Percentiles rank a stretch among this genome's conserved stretches.
These are phyloP conservation scores for Oreochromis aureus DNA, from an alignment of 2,113 vertebrate genomes.

Conservation along the genomic window DNA sequence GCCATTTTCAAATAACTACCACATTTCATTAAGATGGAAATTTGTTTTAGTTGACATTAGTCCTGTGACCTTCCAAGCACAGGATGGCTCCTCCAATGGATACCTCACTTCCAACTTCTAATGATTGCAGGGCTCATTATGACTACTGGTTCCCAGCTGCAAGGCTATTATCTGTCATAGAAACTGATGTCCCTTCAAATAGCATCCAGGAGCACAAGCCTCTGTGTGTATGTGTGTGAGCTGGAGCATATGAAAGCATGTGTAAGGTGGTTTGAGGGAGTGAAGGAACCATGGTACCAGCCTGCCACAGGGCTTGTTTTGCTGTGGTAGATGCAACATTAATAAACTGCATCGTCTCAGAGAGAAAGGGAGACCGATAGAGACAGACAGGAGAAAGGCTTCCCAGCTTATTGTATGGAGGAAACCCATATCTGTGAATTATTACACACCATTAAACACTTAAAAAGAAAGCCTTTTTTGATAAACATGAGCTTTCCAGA, in stretches of 20 bases:
- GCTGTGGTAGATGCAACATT: not conserved
- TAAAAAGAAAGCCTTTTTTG: not conserved
- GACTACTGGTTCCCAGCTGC: conserved; percentile 30
- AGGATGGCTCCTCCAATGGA: not conserved
- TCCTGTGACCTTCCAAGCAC: conserved; percentile 20
- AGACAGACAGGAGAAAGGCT: not conserved
- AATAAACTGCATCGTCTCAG: conserved; percentile 8
- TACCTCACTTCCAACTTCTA: not conserved
- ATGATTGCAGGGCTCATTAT: conserved; percentile 26
- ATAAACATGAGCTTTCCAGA: not conserved
- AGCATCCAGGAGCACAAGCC: not conserved
- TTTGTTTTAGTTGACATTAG: not conserved
- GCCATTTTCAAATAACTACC: not conserved
- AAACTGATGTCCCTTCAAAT: conserved; percentile 37
- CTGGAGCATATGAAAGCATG: not conserved
- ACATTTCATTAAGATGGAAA: not conserved
- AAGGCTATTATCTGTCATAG: conserved; percentile 34
- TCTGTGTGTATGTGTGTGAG: not conserved
- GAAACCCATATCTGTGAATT: not conserved
- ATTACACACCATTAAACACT: not conserved
- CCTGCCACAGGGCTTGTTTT: not conserved
- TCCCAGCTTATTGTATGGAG: not conserved
- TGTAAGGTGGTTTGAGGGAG: not conserved
- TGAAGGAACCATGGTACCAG: conserved; percentile 17
- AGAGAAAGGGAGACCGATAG: not conserved